Evolutionary conservation across 2,797 vertebrate species (phyloP).

Genomic region (Megaceryle alcyon): DNA sequence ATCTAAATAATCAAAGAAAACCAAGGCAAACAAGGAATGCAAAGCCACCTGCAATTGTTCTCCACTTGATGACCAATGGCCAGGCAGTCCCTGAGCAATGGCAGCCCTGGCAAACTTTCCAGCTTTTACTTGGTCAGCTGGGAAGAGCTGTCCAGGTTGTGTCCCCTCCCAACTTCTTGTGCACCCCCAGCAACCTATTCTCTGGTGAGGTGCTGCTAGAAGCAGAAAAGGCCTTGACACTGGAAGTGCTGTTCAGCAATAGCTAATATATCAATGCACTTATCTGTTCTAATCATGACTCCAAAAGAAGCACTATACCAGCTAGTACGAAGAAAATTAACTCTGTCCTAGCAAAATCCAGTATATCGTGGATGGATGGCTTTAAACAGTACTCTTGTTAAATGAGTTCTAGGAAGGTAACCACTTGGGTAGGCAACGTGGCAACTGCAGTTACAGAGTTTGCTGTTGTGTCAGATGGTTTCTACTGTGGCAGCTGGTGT

Average conservation of each 20-base stretch:
- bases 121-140: neutral
- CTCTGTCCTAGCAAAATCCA: neutral
- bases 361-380: neutral
- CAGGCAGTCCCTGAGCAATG: neutral
- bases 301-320: neutral
- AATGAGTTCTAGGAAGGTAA: neutral
- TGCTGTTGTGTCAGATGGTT: neutral
- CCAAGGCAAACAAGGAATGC: neutral
- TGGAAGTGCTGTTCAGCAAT: neutral
- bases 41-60: neutral
- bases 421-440: fast-evolving
- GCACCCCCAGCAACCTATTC: neutral
- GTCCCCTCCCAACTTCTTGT: neutral
- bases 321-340: neutral
- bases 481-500: neutral
- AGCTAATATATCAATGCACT: neutral
- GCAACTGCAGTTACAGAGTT: neutral
- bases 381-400: neutral
- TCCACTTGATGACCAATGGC: fast-evolving
- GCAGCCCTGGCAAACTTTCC: neutral
- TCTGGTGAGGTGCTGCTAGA: neutral
- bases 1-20: neutral
- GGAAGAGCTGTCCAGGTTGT: neutral
- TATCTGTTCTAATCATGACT: neutral
- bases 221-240: neutral